phyloP scores from a whole-genome alignment of 2,113 vertebrate species.

The Ptilonorhynchus violaceus region DNA sequence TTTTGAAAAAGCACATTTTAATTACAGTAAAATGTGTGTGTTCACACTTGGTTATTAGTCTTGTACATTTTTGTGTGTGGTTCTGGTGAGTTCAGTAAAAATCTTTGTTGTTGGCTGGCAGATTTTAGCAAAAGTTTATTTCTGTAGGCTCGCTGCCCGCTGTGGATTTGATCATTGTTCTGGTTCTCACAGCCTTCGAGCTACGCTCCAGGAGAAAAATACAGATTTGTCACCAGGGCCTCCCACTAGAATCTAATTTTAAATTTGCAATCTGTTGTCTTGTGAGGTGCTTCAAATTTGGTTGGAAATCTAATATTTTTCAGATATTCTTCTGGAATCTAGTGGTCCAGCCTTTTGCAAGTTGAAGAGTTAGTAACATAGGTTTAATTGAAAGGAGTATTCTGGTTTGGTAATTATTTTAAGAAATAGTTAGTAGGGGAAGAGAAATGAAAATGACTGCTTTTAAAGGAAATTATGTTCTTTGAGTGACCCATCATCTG shows the following conservation, averaged over 20 bases:
- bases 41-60: slow-evolving; percentile 31
- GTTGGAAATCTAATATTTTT: slow-evolving; percentile 62
- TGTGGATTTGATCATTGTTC: slow-evolving; percentile 68
- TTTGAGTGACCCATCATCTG: not conserved
- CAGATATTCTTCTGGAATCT: slow-evolving; percentile 32
- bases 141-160: slow-evolving; percentile 42
- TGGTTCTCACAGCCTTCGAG: slow-evolving; percentile 50
- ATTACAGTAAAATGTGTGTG: not conserved
- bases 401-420: slow-evolving; percentile 26
- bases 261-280: slow-evolving; percentile 80
- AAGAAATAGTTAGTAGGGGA: not conserved
- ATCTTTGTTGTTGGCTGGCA: slow-evolving; percentile 52
- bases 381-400: not conserved
- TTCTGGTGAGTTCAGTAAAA: slow-evolving; percentile 40
- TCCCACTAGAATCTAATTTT: slow-evolving; percentile 82
- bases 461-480: not conserved
- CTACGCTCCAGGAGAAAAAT: slow-evolving; percentile 63
- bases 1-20: slow-evolving; percentile 17
- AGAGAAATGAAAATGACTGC: not conserved
- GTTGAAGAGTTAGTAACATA: not conserved
- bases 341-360: slow-evolving; percentile 6
- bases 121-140: slow-evolving; percentile 64
- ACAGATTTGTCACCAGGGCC: slow-evolving; percentile 73
- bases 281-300: slow-evolving; percentile 74
- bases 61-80: not conserved